Evolutionary conservation across 1,140 invertebrate species (phyloP), one percentile per base, ranked within the genome.

Genomic region (Drosophila sp.): DNA sequence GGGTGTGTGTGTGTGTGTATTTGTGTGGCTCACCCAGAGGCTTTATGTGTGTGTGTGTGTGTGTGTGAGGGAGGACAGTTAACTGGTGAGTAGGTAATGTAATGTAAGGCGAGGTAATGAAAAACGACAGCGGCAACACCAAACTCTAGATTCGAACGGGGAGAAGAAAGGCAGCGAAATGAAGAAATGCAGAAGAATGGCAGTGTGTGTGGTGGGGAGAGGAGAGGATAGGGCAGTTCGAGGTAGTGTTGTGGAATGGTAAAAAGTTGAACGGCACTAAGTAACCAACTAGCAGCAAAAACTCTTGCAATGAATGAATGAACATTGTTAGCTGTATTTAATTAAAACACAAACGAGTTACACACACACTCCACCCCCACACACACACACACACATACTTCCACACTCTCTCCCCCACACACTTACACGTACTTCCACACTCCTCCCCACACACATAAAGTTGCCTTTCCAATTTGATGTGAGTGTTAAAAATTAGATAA

Each of bases 251-350:
- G 32, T 1, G 14, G n/a, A n/a, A 16, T 57, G 25, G 27, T 18
- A 46, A 45, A 66, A 59, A 67, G 54, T 59, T 75, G 34, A 18
- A 38, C 38, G 45, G 61, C 66, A 76, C 76, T 83, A 76, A 78
- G 80, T 80, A 84, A 84, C 64, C 77, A 76, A 77, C 64, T 79
- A 76, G 61, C 56, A 51, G 79, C 51, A 67, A 73, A 79, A 79
- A 64, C 67, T 72, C 63, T 79, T 51, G 81, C 70, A 80, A 80
- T 66, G 76, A 83, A 84, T 83, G 76, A 83, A 83, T 84, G 61
- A 70, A 79, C 76, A 84, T 81, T 81, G 73, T 81, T 76, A 81
- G 67, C 73, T 76, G 72, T 79, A 72, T 80, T 80, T 80, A 81
- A 79, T 81, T 81, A 81, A 80, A 72, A 46, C 32, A 63, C 38